A percentile compares a stretch with the other conserved stretches of the same genome.
Evolutionary conservation across 2,797 vertebrate genomes (phyloP).

Genomic region (Acomys russatus): DNA sequence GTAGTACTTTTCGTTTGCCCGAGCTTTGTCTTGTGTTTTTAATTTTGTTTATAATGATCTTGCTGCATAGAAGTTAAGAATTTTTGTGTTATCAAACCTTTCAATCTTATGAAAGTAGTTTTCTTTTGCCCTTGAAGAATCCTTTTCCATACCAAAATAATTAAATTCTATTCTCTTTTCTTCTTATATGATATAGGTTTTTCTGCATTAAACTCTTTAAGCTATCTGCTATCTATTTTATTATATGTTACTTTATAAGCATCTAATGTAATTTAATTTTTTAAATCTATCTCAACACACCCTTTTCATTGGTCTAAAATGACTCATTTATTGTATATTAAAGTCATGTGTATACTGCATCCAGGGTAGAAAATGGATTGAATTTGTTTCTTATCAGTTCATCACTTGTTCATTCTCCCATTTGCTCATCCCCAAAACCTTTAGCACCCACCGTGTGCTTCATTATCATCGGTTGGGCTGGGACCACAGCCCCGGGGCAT

Average conservation of each 20-base stretch:
- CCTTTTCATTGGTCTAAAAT: slow-evolving; percentile 1
- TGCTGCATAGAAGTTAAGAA: slow-evolving; percentile 35
- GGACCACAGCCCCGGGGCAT: neutral
- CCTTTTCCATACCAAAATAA: slow-evolving; percentile 40
- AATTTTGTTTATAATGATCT: slow-evolving; percentile 61
- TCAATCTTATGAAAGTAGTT: slow-evolving; percentile 24
- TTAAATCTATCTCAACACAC: neutral
- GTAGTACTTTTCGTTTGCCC: neutral
- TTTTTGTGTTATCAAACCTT: slow-evolving; percentile 51
- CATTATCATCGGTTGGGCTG: neutral
- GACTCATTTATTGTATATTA: neutral
- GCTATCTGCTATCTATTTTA: slow-evolving; percentile 27
- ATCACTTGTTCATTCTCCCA: neutral
- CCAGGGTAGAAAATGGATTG: neutral
- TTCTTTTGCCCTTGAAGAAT: slow-evolving; percentile 34
- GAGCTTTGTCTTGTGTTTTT: slow-evolving; percentile 3
- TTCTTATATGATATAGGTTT: slow-evolving; percentile 38
- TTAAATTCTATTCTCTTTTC: slow-evolving; percentile 47
- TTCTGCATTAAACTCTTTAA: slow-evolving; percentile 37
- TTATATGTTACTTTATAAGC: neutral
- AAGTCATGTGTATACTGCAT: neutral
- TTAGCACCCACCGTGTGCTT: neutral
- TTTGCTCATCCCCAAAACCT: neutral
- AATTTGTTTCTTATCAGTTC: neutral
- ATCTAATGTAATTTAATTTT: slow-evolving; percentile 58